Percentiles rank a stretch among this genome's conserved stretches.
phyloP scores from a whole-genome alignment of 37 sponge, comb jelly and placozoan genomes.

The Bolinopsis microptera region DNA sequence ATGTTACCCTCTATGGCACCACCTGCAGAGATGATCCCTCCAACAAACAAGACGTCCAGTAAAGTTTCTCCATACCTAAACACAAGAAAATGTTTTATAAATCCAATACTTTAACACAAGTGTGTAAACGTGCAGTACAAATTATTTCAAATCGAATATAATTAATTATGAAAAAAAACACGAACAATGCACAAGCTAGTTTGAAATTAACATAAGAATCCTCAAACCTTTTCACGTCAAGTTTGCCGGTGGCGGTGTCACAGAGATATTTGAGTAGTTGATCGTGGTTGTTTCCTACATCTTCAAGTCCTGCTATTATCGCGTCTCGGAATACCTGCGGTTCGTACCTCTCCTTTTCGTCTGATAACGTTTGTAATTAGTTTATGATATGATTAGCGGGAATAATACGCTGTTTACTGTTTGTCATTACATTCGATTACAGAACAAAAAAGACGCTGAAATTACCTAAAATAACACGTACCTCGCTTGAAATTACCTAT shows the following conservation, averaged over 20 bases:
- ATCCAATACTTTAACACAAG: too few relatives aligned
- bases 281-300: slow-evolving; percentile 73
- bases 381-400: background rate
- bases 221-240: slow-evolving; percentile 45
- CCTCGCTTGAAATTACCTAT: too few relatives aligned
- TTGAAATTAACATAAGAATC: too few relatives aligned
- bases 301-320: slow-evolving; percentile 78
- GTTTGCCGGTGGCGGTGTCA: slow-evolving; percentile 57
- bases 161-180: too few relatives aligned
- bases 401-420: background rate
- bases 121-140: too few relatives aligned
- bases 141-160: too few relatives aligned
- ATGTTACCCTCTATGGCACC: slow-evolving; percentile 60
- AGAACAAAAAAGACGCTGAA: too few relatives aligned
- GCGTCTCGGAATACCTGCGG: slow-evolving; percentile 79
- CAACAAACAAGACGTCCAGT: slow-evolving; percentile 89
- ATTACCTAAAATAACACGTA: too few relatives aligned
- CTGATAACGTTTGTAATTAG: slow-evolving; percentile 62
- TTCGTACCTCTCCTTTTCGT: slow-evolving; percentile 91
- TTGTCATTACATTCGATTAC: background rate
- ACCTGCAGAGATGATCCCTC: slow-evolving; percentile 71
- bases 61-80: slow-evolving; percentile 82
- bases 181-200: too few relatives aligned
- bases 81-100: background rate
- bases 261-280: slow-evolving; percentile 52